These are phyloP conservation scores for Patagioenas fasciata DNA, from an alignment of 2,113 vertebrate species.

Conservation along the genomic window DNA sequence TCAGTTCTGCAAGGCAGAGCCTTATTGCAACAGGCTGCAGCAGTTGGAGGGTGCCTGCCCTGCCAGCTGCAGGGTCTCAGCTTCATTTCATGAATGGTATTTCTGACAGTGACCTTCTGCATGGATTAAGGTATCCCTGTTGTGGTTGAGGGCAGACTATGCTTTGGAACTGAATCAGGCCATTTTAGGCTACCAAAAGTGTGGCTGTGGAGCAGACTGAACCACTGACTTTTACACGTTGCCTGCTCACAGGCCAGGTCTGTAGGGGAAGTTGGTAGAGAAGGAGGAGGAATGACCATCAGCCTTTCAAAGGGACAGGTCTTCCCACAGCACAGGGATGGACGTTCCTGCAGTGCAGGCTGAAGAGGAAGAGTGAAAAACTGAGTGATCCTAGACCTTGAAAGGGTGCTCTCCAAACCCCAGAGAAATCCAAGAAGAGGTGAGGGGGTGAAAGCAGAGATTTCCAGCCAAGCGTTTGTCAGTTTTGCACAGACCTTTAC, in stretches of 20 bases:
- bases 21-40: rapidly evolving
- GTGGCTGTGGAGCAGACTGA: not conserved
- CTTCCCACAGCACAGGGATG: not conserved
- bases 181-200: rapidly evolving
- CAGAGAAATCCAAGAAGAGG: not conserved
- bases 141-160: rapidly evolving
- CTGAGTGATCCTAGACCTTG: not conserved
- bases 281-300: not conserved
- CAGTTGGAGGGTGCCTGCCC: not conserved
- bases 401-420: not conserved
- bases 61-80: not conserved
- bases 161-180: not conserved
- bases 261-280: not conserved
- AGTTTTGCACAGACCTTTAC: not conserved
- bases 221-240: rapidly evolving
- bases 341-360: not conserved
- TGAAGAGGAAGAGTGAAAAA: not conserved
- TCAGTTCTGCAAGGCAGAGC: not conserved
- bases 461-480: not conserved
- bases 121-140: not conserved
- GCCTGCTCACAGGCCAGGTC: not conserved
- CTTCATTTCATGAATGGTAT: not conserved
- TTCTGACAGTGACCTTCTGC: not conserved
- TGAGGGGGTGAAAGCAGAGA: not conserved
- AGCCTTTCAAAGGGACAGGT: not conserved